A percentile compares a stretch with the other conserved stretches of the same genome.
These are phyloP conservation scores for Limnothrissa miodon DNA, from an alignment of 2,113 vertebrate species.

Conservation along the genomic window DNA sequence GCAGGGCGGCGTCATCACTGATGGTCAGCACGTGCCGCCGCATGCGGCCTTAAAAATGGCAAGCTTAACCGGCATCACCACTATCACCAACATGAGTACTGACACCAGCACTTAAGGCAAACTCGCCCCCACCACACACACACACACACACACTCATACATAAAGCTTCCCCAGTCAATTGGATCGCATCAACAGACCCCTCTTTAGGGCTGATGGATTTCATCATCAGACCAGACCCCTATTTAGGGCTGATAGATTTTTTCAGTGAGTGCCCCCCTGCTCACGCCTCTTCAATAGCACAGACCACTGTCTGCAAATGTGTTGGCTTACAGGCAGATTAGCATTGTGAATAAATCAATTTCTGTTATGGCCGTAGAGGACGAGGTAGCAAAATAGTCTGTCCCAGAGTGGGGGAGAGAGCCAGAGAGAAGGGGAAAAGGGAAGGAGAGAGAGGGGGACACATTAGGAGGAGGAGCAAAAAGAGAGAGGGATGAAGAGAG, in stretches of 20 bases:
- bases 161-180: background rate
- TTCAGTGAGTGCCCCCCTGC: background rate
- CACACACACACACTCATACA: background rate
- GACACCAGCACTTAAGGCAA: background rate
- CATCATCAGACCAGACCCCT: background rate
- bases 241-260: background rate
- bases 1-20: constrained; percentile 18
- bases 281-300: background rate
- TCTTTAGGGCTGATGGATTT: background rate
- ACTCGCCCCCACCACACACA: background rate
- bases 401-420: background rate
- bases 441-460: background rate
- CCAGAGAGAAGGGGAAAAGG: background rate
- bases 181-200: background rate
- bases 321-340: background rate
- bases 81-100: background rate
- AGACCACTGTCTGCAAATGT: background rate
- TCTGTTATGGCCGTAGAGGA: background rate
- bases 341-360: constrained; percentile 25
- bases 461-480: background rate
- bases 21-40: background rate
- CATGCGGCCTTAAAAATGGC: background rate
- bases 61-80: constrained; percentile 1
- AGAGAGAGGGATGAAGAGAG: background rate
- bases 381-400: constrained; percentile 10